phyloP scores from a whole-genome alignment of 2,797 vertebrate species.

The Syndactyla subalaris region DNA sequence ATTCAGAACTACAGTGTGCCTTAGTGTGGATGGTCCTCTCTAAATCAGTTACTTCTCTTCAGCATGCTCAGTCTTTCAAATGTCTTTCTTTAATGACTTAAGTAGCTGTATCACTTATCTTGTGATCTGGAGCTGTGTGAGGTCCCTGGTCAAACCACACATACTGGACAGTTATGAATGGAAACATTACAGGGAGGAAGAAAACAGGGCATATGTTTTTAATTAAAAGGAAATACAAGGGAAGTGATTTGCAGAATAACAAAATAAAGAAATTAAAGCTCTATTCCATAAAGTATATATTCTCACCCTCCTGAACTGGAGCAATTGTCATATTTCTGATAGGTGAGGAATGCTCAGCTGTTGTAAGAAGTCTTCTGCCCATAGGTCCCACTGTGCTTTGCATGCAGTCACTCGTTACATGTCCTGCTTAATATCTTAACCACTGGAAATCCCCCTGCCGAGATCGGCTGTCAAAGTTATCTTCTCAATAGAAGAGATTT shows the following conservation, averaged over 20 bases:
- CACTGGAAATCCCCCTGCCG: background rate
- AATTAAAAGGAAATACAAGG: slow-evolving; percentile 5
- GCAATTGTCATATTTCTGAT: background rate
- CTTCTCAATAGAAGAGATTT: background rate
- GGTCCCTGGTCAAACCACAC: background rate
- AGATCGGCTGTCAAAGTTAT: background rate
- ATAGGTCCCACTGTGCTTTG: background rate
- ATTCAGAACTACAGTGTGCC: background rate
- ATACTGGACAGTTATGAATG: background rate
- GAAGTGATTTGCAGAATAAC: background rate
- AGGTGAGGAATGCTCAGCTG: background rate
- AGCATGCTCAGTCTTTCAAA: background rate
- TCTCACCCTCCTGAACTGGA: background rate
- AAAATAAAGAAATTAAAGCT: background rate
- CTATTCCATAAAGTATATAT: background rate
- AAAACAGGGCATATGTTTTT: background rate
- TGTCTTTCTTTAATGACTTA: background rate
- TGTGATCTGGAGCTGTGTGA: background rate
- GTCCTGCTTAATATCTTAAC: background rate
- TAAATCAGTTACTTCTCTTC: background rate
- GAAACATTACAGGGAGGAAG: background rate
- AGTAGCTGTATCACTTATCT: background rate
- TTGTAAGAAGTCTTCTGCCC: background rate
- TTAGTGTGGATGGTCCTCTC: background rate
- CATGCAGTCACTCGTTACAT: background rate